Base-by-base conservation (phyloP, 1,140 invertebrate species). In the Centruroides sculpturatus region DNA sequence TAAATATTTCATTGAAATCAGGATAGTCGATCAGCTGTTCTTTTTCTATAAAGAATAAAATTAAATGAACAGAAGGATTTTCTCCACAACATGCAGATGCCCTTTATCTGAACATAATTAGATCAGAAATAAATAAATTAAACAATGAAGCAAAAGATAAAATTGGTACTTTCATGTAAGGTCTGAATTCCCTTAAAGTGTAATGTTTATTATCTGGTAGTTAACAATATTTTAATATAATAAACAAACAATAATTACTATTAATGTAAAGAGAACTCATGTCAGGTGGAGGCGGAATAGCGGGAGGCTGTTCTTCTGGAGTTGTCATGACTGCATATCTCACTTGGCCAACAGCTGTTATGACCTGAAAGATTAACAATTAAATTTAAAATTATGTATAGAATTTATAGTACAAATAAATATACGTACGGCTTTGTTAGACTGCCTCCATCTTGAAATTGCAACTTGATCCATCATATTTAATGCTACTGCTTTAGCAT, bases 401-500 rank as follows among this genome's bases (percentile, higher is more conserved):
- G 60, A 35, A 56, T 47, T 35, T 55, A 59, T 50, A 48, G 41
- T 52, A 50, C 59, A 13, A 46, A 5, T 34, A 9, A 35, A 23
- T 57, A 35, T 10, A 53, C 79, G 79, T 76, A 89, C 88, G 68
- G 83, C 81, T 67, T 85, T 82, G 75, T 98, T 98, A 59, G 88
- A 84, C 68, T 87, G 83, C 66, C 92, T 81, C 95, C 95, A 99
- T 68, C 81, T 80, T 10, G 83, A 83, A 34, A 84, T 82, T 41
- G 88, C 85, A 13, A 74, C 74, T 10, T 76, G 75, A 77, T 98
- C 88, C 36, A 82, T 78, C 0, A 88, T 89, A 71, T 92, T 87
- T 61, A 92, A 83, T 6, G 95, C 93, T 34, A 99, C 88, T 51
- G 79, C 77, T 76, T 97, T 98, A 55, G 95, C 95, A 77, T 89